These are phyloP conservation scores for Sceloporus tristichus DNA, from an alignment of 2,113 vertebrate species.

Conservation along the genomic window DNA sequence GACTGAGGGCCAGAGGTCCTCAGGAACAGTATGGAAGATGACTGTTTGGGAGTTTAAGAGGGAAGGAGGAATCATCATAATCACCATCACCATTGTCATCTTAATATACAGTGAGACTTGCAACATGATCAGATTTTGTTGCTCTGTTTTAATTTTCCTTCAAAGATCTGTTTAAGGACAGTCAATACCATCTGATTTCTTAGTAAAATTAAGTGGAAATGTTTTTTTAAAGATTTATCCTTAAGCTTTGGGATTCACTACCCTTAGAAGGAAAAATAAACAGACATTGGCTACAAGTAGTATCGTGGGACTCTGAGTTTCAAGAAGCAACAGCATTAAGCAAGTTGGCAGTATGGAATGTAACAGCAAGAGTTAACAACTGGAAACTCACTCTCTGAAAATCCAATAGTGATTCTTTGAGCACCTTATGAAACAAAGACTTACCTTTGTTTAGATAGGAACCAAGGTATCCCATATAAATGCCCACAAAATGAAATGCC, in stretches of 20 bases:
- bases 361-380: neutral
- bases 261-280: conserved; percentile 20
- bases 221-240: conserved; percentile 44
- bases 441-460: neutral
- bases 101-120: neutral
- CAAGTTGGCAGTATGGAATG: neutral
- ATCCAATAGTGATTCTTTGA: neutral
- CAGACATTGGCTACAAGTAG: neutral
- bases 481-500: too few species aligned
- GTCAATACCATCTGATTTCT: conserved; percentile 23
- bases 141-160: neutral
- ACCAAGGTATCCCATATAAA: neutral
- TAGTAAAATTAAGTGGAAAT: conserved; percentile 33
- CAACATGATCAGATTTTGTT: neutral
- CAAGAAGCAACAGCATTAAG: conserved; percentile 15
- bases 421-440: neutral
- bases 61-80: too few species aligned
- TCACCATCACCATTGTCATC: too few species aligned
- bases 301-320: neutral
- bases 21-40: too few species aligned
- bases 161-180: neutral
- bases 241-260: conserved; percentile 40
- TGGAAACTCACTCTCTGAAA: neutral
- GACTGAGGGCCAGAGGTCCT: too few species aligned
- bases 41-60: too few species aligned